Percentiles rank a stretch among this genome's conserved stretches.
Conservation (phyloP, 1,140 invertebrate species). For the Harpegnathos saltator region DNA sequence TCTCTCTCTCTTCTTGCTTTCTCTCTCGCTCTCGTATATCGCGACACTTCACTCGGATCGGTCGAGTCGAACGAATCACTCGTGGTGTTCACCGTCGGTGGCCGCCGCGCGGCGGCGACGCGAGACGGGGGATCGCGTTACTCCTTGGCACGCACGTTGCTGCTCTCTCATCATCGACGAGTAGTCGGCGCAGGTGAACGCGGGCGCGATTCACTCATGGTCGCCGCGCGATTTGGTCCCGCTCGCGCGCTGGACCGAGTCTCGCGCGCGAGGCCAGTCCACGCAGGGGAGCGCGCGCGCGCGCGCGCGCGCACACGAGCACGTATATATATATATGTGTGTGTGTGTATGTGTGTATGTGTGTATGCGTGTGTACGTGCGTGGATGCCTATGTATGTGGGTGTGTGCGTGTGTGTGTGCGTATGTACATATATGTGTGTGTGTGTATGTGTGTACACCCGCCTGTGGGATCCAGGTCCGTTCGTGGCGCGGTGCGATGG, state of each 20-base stretch:
- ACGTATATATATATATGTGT: too few species aligned
- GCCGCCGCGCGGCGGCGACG: constrained; percentile 5
- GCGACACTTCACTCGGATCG: constrained; percentile 31
- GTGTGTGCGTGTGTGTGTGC: background rate
- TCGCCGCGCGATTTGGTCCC: constrained; percentile 15
- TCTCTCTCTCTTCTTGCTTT: too few species aligned
- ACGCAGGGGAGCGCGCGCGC: constrained; percentile 24
- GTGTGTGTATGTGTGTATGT: background rate
- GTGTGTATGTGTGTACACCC: constrained; percentile 14
- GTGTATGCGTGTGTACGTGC: background rate
- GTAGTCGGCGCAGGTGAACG: background rate
- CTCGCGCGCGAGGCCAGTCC: constrained; percentile 16
- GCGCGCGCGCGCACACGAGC: constrained; percentile 3
- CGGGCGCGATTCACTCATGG: constrained; percentile 48
- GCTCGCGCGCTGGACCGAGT: constrained; percentile 1
- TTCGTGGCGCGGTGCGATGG: constrained; percentile 78
- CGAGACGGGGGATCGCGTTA: too few species aligned
- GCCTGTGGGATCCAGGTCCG: constrained; percentile 58
- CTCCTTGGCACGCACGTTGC: constrained; percentile 8
- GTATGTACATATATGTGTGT: background rate
- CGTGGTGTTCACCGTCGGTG: constrained; percentile 34
- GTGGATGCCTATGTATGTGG: background rate
- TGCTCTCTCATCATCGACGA: constrained; percentile 33
- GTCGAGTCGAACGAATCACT: constrained; percentile 27
- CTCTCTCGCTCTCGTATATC: background rate